Evolutionary conservation across 2,888 invertebrate species (phyloP).

Genomic region (Tethea ocularis): DNA sequence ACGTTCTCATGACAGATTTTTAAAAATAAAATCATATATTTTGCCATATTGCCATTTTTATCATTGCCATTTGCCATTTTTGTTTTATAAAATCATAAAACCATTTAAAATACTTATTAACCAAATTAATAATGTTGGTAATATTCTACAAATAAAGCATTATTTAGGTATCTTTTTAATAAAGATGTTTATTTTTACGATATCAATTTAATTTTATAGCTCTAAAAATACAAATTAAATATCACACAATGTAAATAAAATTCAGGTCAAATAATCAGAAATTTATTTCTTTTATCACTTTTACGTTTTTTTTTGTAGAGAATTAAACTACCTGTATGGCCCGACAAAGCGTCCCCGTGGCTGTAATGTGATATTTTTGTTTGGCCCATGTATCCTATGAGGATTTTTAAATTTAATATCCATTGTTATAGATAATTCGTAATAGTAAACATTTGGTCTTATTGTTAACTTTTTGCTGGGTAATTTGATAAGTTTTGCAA

Average conservation of each 20-base stretch:
- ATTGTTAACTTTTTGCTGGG: conserved; percentile 57
- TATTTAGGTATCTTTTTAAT: no score
- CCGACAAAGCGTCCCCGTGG: conserved; percentile 27
- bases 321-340: conserved; percentile 7
- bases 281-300: background rate
- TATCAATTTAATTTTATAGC: no score
- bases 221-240: no score
- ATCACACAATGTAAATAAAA: background rate
- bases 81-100: no score
- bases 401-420: conserved; percentile 43
- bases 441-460: conserved; percentile 75
- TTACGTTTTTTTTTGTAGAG: background rate
- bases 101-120: no score
- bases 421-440: conserved; percentile 73
- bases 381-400: conserved; percentile 44
- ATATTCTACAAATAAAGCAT: no score
- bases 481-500: conserved; percentile 37
- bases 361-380: conserved; percentile 73
- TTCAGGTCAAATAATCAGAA: background rate
- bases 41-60: no score
- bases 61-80: no score
- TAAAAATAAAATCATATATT: no score
- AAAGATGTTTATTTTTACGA: no score
- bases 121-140: no score
- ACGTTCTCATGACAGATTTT: no score